Conservation (phyloP, 2,113 vertebrate genomes). For the Atrichornis clamosus region DNA sequence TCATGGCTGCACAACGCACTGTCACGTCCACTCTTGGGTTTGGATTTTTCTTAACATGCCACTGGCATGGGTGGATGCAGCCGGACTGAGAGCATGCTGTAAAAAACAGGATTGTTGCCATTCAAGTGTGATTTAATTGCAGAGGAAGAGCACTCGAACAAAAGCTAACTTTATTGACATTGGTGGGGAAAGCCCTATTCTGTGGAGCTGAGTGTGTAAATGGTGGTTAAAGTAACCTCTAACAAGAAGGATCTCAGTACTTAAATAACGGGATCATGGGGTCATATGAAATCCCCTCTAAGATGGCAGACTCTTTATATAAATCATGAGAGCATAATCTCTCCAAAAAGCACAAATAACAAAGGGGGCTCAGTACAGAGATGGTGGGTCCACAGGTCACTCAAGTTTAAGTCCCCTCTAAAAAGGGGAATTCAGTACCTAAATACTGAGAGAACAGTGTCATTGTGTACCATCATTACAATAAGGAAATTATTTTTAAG, state of each 20-base stretch:
- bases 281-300: slow-evolving; percentile 42
- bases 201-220: background rate
- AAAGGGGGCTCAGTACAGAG: slow-evolving; percentile 48
- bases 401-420: slow-evolving; percentile 15
- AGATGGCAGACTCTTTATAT: slow-evolving; percentile 30
- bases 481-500: slow-evolving; percentile 47
- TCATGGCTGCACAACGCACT: rapidly evolving
- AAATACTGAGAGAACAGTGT: slow-evolving; percentile 19
- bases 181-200: background rate
- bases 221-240: slow-evolving; percentile 31
- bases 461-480: background rate
- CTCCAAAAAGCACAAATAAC: slow-evolving; percentile 40
- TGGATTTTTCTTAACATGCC: background rate
- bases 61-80: background rate
- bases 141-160: background rate
- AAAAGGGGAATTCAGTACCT: slow-evolving; percentile 41
- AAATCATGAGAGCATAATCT: slow-evolving; percentile 43
- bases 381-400: slow-evolving; percentile 25
- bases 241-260: slow-evolving; percentile 32
- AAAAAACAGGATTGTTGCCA: background rate
- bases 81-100: rapidly evolving
- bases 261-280: slow-evolving; percentile 46
- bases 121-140: background rate
- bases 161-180: slow-evolving; percentile 19
- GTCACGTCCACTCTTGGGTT: background rate